These are phyloP conservation scores for Stigmatopora argus DNA, from an alignment of 2,113 vertebrate genomes.

Conservation along the genomic window DNA sequence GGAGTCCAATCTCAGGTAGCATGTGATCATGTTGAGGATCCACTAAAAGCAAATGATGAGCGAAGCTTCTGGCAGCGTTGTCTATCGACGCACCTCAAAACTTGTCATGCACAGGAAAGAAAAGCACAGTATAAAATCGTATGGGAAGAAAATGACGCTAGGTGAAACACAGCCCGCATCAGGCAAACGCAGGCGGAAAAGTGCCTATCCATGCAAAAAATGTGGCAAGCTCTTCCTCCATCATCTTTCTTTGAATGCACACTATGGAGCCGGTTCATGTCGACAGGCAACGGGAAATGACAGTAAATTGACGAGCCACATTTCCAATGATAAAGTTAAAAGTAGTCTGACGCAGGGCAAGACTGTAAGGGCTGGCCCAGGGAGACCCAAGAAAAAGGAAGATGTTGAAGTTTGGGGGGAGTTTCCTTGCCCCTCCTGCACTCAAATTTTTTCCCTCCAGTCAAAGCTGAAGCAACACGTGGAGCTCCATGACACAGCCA, in stretches of 20 bases:
- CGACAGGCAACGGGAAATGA: neutral
- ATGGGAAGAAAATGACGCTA: neutral
- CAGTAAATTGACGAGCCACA: constrained; percentile 15
- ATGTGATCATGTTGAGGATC: neutral
- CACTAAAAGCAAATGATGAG: constrained; percentile 1
- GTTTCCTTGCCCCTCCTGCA: constrained; percentile 68
- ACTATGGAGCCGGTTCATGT: constrained; percentile 23
- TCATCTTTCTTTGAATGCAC: constrained; percentile 60
- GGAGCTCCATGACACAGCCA: constrained; percentile 57
- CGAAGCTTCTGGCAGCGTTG: constrained; percentile 66
- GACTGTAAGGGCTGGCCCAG: constrained; percentile 3
- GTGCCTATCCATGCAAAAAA: constrained; percentile 51
- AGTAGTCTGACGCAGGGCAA: neutral
- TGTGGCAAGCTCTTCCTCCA: constrained; percentile 67
- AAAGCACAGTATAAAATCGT: constrained; percentile 56
- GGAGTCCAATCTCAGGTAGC: constrained; percentile 21
- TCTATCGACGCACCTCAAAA: constrained; percentile 56
- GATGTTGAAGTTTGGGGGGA: constrained; percentile 40
- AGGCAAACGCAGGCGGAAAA: constrained; percentile 25
- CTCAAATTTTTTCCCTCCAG: constrained; percentile 58
- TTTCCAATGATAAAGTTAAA: constrained; percentile 12
- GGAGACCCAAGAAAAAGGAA: constrained; percentile 28
- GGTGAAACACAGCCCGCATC: constrained; percentile 18
- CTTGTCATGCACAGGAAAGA: constrained; percentile 64
- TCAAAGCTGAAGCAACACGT: constrained; percentile 52